phyloP scores from a whole-genome alignment of 2,888 invertebrate genomes.

The Laothoe populi region DNA sequence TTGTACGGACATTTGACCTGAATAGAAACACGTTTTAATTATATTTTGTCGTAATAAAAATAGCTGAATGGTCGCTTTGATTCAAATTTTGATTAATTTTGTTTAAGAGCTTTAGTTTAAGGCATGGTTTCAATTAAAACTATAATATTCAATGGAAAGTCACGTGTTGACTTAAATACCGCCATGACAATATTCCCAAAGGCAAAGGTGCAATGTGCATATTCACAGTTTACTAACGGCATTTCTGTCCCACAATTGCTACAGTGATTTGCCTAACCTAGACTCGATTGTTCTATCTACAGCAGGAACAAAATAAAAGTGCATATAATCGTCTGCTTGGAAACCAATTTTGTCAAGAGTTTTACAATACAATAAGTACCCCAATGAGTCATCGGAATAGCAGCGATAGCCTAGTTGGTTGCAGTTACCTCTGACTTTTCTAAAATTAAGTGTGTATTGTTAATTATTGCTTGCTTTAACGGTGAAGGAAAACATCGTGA shows the following conservation, averaged over 20 bases:
- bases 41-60: conserved; percentile 4
- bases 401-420: too few species aligned
- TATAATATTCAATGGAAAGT: background rate
- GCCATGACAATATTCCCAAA: background rate
- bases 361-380: too few species aligned
- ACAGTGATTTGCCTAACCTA: background rate
- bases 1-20: background rate
- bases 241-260: background rate
- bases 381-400: too few species aligned
- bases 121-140: background rate
- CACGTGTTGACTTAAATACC: background rate
- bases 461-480: too few species aligned
- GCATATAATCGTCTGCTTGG: too few species aligned
- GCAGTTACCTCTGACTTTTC: too few species aligned
- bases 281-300: background rate
- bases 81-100: conserved; percentile 6
- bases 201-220: background rate
- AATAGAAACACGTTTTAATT: conserved; percentile 4
- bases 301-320: too few species aligned
- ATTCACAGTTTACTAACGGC: background rate
- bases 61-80: background rate
- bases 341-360: too few species aligned
- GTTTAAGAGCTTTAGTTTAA: too few species aligned
- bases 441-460: too few species aligned
- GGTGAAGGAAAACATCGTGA: too few species aligned